A percentile compares a stretch with the other conserved stretches of the same genome.
phyloP scores from a whole-genome alignment of 2,113 vertebrate genomes.

The Rhinolophus ferrumequinum region DNA sequence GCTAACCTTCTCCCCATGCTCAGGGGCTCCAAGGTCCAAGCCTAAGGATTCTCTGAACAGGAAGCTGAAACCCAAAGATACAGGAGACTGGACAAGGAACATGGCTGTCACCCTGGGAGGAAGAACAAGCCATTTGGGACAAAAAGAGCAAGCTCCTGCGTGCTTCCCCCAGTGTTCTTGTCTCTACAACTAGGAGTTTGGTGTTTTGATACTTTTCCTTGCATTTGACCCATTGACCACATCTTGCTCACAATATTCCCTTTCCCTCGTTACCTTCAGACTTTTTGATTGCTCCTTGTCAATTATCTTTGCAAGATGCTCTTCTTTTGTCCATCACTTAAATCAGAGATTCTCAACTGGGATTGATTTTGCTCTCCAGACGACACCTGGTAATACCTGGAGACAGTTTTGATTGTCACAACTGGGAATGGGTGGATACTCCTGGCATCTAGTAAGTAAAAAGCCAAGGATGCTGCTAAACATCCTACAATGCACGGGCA shows the following conservation, averaged over 20 bases:
- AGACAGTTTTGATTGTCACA: background rate
- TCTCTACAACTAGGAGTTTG: too few relatives aligned
- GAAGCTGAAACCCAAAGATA: background rate
- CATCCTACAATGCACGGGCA: background rate
- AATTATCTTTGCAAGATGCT: background rate
- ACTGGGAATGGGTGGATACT: rapidly evolving
- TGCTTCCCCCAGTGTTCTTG: background rate
- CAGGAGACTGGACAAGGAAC: background rate
- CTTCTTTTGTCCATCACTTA: background rate
- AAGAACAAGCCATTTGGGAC: background rate
- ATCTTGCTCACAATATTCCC: background rate
- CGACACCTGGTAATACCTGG: background rate
- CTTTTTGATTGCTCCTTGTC: background rate
- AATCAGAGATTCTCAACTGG: background rate
- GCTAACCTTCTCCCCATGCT: background rate
- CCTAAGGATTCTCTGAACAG: background rate
- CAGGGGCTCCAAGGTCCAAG: background rate
- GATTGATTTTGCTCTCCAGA: background rate
- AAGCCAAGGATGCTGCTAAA: background rate
- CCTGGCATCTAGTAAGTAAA: background rate
- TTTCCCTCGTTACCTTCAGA: background rate
- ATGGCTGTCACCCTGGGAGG: background rate
- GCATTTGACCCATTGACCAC: background rate
- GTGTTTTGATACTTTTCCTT: background rate
- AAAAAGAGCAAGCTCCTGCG: background rate